phyloP scores from a whole-genome alignment of 2,888 invertebrate species.

The Drosophila fungiperda region DNA sequence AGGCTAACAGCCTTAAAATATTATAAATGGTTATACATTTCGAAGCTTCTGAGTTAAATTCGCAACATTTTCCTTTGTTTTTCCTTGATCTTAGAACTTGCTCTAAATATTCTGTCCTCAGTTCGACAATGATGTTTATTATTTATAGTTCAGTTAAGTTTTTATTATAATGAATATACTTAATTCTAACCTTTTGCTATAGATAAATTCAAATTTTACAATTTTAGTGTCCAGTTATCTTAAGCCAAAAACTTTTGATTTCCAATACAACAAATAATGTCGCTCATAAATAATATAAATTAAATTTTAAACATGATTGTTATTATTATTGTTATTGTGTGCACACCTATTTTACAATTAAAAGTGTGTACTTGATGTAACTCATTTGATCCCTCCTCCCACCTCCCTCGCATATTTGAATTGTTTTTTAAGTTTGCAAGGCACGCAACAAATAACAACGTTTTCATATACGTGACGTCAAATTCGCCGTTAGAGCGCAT shows the following conservation, averaged over 20 bases:
- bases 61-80: no score
- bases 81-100: not conserved
- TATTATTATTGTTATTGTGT: not conserved
- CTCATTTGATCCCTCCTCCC: not conserved
- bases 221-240: not conserved
- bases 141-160: not conserved
- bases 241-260: not conserved
- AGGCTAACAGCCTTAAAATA: no score
- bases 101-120: not conserved
- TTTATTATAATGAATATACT: not conserved
- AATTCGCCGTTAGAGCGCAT: not conserved
- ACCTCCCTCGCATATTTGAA: not conserved
- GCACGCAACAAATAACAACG: not conserved
- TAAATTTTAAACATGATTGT: not conserved
- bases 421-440: not conserved
- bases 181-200: no score
- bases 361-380: not conserved
- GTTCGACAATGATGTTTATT: not conserved
- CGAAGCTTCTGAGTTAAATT: no score
- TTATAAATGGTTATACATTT: no score
- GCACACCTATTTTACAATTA: not conserved
- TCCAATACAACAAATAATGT: not conserved
- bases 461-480: conserved; percentile 15
- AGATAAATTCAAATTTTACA: no score
- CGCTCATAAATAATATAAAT: not conserved